Percentiles rank a stretch among this genome's conserved stretches.
Conservation (phyloP, 2,888 invertebrate species). For the Ctena decussata region DNA sequence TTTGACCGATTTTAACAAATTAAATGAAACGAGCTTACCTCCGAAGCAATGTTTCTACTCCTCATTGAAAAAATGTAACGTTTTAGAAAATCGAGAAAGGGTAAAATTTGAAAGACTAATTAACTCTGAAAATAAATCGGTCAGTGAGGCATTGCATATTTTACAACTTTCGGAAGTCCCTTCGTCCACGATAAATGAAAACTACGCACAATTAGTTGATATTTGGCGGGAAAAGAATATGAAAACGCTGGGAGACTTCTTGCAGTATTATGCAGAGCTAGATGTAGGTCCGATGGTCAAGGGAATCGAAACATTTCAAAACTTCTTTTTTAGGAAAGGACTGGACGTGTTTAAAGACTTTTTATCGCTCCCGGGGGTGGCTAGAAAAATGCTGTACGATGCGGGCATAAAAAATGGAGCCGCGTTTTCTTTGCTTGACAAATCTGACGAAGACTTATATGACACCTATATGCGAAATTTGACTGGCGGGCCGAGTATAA, state of each 20-base stretch:
- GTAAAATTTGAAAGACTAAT: too few relatives aligned
- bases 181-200: too few relatives aligned
- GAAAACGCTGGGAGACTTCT: background rate
- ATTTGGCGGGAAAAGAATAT: too few relatives aligned
- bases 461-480: slow-evolving; percentile 27
- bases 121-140: too few relatives aligned
- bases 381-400: slow-evolving; percentile 35
- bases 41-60: background rate
- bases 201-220: too few relatives aligned
- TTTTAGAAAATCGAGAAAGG: too few relatives aligned
- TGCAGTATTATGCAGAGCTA: background rate
- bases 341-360: slow-evolving; percentile 29
- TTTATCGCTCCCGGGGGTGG: slow-evolving; percentile 32
- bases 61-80: background rate
- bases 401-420: background rate
- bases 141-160: too few relatives aligned
- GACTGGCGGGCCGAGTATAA: slow-evolving; percentile 29
- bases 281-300: background rate
- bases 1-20: background rate
- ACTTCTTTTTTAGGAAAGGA: background rate
- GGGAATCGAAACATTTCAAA: background rate
- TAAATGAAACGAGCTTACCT: background rate
- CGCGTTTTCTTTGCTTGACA: slow-evolving; percentile 24
- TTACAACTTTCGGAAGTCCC: too few relatives aligned
- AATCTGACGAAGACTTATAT: slow-evolving; percentile 17